Evolutionary conservation across 2,888 invertebrate genomes (phyloP).

Genomic region (Agonopterix alstromeriana): DNA sequence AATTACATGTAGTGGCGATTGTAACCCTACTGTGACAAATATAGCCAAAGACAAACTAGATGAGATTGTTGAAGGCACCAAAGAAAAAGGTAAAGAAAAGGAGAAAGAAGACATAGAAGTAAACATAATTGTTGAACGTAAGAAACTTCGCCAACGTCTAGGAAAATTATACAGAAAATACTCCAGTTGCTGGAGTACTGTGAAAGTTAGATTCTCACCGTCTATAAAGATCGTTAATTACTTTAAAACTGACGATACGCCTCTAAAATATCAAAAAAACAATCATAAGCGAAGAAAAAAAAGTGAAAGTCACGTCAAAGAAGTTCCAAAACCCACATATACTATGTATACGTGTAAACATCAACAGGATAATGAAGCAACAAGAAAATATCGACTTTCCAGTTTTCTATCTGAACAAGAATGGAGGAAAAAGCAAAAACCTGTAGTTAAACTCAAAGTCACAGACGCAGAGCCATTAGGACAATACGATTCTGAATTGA

Average conservation of each 20-base stretch:
- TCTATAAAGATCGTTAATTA: conserved; percentile 5
- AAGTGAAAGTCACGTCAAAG: conserved; percentile 5
- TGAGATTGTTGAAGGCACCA: too few relatives aligned
- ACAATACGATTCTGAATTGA: too few relatives aligned
- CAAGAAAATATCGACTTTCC: conserved; percentile 31
- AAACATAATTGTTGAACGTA: too few relatives aligned
- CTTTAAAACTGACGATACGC: conserved; percentile 9
- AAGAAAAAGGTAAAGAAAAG: too few relatives aligned
- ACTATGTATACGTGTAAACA: conserved; percentile 1
- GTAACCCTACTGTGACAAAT: background rate
- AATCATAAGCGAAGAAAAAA: conserved; percentile 46
- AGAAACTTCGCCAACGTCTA: too few relatives aligned
- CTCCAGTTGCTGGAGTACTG: conserved; percentile 21
- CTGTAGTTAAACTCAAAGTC: too few relatives aligned
- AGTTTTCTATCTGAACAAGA: conserved; percentile 32
- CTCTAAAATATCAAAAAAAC: conserved; percentile 16
- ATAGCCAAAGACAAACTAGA: too few relatives aligned
- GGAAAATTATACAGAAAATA: conserved; percentile 9
- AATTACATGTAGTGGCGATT: too few relatives aligned
- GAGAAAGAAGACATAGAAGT: too few relatives aligned
- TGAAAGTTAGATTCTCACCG: conserved; percentile 14
- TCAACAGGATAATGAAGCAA: conserved; percentile 19
- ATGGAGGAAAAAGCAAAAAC: conserved; percentile 16
- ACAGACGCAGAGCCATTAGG: too few relatives aligned
- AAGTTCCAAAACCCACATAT: background rate